Conservation (phyloP, 2,113 vertebrate species). For the Stegastes partitus region DNA sequence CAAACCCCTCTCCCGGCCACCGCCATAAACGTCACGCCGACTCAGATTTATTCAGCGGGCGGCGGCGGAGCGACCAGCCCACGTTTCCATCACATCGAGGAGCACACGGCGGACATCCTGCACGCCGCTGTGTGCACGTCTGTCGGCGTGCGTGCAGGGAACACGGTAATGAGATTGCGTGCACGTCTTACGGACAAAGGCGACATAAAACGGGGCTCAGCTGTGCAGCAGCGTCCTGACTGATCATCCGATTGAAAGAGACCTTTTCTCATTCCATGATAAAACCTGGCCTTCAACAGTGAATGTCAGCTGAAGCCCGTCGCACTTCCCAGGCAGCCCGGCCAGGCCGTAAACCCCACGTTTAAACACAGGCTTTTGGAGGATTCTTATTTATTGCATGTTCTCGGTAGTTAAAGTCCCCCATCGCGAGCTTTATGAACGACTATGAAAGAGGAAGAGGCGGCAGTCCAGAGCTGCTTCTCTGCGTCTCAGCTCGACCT, state of each 20-base stretch:
- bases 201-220: constrained; percentile 75
- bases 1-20: not conserved
- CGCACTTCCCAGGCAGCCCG: not conserved
- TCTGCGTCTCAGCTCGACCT: too few relatives aligned
- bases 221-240: constrained; percentile 68
- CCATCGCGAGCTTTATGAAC: not conserved
- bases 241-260: constrained; percentile 68
- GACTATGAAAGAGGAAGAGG: not conserved
- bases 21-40: constrained; percentile 64
- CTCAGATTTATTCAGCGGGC: constrained; percentile 71
- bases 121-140: constrained; percentile 17
- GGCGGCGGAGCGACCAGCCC: constrained; percentile 34
- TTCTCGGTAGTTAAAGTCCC: constrained; percentile 20
- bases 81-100: constrained; percentile 69
- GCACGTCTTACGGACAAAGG: constrained; percentile 48
- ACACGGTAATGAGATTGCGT: constrained; percentile 56
- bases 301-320: constrained; percentile 39
- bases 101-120: constrained; percentile 27
- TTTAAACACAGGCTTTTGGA: constrained; percentile 2
- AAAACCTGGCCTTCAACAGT: constrained; percentile 65
- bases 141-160: constrained; percentile 12
- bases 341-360: constrained; percentile 19
- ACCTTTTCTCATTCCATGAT: constrained; percentile 62
- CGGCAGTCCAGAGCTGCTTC: too few relatives aligned
- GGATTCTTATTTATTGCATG: constrained; percentile 4